Base-by-base conservation (phyloP, 2,797 vertebrate genomes). In the Luscinia luscinia region DNA sequence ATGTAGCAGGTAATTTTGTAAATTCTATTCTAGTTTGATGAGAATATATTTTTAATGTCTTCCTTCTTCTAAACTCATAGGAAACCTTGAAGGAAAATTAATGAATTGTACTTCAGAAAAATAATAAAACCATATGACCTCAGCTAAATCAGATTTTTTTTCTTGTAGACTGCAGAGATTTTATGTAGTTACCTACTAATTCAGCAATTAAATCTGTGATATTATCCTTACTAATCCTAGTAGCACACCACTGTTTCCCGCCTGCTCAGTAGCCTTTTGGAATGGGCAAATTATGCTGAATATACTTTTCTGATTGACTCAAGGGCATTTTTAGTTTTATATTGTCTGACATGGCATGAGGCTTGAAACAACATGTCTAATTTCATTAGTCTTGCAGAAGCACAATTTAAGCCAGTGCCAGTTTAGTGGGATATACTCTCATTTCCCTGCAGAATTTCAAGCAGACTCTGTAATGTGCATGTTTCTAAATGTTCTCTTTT, bases 341-440 rank as follows among this genome's bases (percentile, higher is more conserved):
- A 93, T 96, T 97, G 95, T 97, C 97, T 97, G 97, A 97, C 95
- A 96, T 96, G 93, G 95, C 93, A 95, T 95, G 95, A 96, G 97
- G 96, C 95, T 98, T 97, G 96, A 98, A 98, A 96, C 97, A 97
- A 97, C 96, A 96, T 95, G 97, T 97, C 97, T 98, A 95, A 95
- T 98, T 97, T 97, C 97, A 97, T 98, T 98, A 98, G 96, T 94
- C 89, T 96, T 96, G 95, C 93, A 97, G 96, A 97, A 97, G 96
- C 85, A 96, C 94, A 96, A 93, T 96, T 97, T 98, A 97, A 98
- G 89, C 80, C 40, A 52, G 84, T 97, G 95, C 96, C 97, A 98
- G 64, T 96, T 96, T 95, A 94, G 93, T 77, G 94, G 73, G 62
- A 89, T 97, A 96, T 97, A 90, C 55, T 96, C 92, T 94, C 91